phyloP scores from a whole-genome alignment of 1,140 invertebrate species.

The Drosophila kanapiae region DNA sequence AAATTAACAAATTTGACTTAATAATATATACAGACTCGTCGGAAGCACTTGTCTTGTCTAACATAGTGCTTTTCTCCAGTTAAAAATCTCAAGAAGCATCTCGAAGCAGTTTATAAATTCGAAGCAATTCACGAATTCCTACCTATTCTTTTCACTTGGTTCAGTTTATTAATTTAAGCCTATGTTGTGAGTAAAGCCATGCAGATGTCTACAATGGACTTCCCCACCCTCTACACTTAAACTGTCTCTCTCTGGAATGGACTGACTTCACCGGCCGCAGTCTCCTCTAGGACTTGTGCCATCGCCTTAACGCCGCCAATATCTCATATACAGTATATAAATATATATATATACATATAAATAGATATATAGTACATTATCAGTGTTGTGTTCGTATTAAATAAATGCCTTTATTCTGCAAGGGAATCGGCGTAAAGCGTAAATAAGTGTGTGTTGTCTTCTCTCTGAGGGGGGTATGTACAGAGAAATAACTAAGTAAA shows the following conservation, averaged over 20 bases:
- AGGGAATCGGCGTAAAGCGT: slow-evolving; percentile 45
- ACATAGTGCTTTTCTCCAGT: too few relatives aligned
- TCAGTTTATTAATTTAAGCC: too few relatives aligned
- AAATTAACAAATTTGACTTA: too few relatives aligned
- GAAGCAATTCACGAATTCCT: too few relatives aligned
- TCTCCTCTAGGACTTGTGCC: slow-evolving; percentile 48
- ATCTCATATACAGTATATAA: slow-evolving; percentile 58
- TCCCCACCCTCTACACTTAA: slow-evolving; percentile 9
- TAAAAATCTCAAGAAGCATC: too few relatives aligned
- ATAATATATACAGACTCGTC: too few relatives aligned
- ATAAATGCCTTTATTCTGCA: slow-evolving; percentile 35
- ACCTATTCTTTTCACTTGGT: too few relatives aligned
- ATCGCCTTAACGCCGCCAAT: slow-evolving; percentile 60
- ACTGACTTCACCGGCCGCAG: slow-evolving; percentile 67
- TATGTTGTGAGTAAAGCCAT: too few relatives aligned
- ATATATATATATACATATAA: slow-evolving; percentile 59
- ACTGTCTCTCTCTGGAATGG: slow-evolving; percentile 58
- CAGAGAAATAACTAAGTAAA: slow-evolving; percentile 21
- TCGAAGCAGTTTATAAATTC: too few relatives aligned
- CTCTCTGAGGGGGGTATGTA: slow-evolving; percentile 13
- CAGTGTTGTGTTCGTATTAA: slow-evolving; percentile 63
- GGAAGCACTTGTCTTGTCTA: too few relatives aligned
- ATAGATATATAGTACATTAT: slow-evolving; percentile 56
- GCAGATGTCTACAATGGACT: too few relatives aligned
- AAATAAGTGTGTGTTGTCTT: slow-evolving; percentile 13